phyloP scores from a whole-genome alignment of 2,113 vertebrate species.

The Percopsis transmontana region DNA sequence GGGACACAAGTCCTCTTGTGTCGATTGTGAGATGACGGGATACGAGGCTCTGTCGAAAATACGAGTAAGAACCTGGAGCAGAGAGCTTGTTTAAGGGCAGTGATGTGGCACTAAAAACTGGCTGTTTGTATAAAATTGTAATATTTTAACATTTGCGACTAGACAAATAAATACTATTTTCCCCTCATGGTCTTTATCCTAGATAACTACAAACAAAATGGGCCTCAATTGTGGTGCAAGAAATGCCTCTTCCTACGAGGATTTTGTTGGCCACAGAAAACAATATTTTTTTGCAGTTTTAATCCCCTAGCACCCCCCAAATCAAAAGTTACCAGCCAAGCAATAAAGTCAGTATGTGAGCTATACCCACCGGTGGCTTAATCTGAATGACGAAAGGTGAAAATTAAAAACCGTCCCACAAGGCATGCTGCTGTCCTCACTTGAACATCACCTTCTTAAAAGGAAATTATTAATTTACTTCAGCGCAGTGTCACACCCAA shows the following conservation, averaged over 20 bases:
- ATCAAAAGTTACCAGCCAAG: conserved; percentile 39
- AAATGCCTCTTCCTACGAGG: conserved; percentile 11
- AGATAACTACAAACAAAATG: not conserved
- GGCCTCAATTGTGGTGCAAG: conserved; percentile 1
- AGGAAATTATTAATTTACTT: conserved; percentile 35
- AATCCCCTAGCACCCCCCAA: conserved; percentile 18
- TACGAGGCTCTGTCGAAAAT: conserved; percentile 51
- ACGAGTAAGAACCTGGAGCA: conserved; percentile 33
- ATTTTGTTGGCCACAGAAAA: conserved; percentile 31
- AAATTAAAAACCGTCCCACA: conserved; percentile 40
- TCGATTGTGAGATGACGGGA: conserved; percentile 52
- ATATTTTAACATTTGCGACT: not conserved
- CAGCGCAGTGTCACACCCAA: conserved; percentile 5
- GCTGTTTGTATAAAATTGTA: conserved; percentile 19
- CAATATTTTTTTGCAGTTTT: conserved; percentile 24
- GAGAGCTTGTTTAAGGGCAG: conserved; percentile 22
- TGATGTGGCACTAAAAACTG: conserved; percentile 1
- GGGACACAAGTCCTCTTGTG: conserved; percentile 26
- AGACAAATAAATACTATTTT: conserved; percentile 1
- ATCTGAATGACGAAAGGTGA: conserved; percentile 32
- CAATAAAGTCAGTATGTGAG: conserved; percentile 29
- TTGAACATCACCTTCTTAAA: conserved; percentile 8
- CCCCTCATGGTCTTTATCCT: not conserved
- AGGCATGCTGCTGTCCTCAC: conserved; percentile 16
- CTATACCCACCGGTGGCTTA: not conserved